phyloP scores from a whole-genome alignment of 92 coral and sea anemone genomes.

The Zoanthus gigantus region DNA sequence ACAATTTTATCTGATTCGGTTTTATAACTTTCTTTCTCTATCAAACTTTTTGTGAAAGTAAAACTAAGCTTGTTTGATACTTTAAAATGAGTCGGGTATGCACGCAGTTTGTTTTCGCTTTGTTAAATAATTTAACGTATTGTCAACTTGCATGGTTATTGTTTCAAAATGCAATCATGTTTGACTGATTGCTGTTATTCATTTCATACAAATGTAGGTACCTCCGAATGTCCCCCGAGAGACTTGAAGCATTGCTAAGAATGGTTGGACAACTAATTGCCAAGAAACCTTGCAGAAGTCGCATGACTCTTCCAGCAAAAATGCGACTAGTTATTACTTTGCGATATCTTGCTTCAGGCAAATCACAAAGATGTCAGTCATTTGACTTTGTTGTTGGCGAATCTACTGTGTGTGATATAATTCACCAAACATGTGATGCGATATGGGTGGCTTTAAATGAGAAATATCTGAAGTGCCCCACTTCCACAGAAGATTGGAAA shows the following conservation, averaged over 20 bases:
- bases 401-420: constrained; percentile 18
- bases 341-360: constrained; percentile 35
- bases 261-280: constrained; percentile 28
- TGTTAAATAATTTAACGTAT: constrained; percentile 19
- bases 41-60: constrained; percentile 22
- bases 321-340: constrained; percentile 36
- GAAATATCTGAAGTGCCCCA: constrained; percentile 28
- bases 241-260: constrained; percentile 28
- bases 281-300: constrained; percentile 40
- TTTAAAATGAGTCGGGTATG: constrained; percentile 32
- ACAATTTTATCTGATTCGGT: constrained; percentile 7
- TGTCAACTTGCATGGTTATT: constrained; percentile 23
- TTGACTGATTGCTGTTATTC: constrained; percentile 12
- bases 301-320: constrained; percentile 35
- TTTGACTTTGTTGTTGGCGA: constrained; percentile 28
- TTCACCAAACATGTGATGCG: constrained; percentile 32
- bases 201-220: constrained; percentile 27
- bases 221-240: constrained; percentile 39
- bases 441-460: constrained; percentile 14
- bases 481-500: constrained; percentile 15
- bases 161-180: neutral
- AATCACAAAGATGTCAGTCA: constrained; percentile 36
- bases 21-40: constrained; percentile 21
- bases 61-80: constrained; percentile 16
- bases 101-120: constrained; percentile 22